Base-by-base conservation (phyloP, 2,113 vertebrate genomes). In the Lucifuga dentata region DNA sequence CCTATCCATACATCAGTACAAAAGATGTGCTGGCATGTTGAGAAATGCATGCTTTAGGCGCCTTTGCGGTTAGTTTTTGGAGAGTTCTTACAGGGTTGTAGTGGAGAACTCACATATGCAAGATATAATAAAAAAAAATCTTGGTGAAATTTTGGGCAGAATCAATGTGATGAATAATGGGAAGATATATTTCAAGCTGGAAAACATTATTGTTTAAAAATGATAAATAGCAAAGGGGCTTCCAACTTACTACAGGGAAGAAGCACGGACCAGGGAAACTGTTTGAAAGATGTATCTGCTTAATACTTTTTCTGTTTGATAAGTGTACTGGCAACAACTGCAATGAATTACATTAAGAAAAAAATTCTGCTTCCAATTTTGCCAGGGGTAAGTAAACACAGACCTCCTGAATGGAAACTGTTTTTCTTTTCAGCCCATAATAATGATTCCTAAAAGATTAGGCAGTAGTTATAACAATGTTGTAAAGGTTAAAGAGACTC, bases 401-500 rank as follows among this genome's bases (percentile, higher is more conserved):
- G 33, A 35, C 33, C 10, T 11, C 60, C 46, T 10, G 50, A 59
- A 57, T 84, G 76, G 71, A 87, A 76, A 73, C 83, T 80, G 81
- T 83, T 88, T 76, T 68, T 35, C 11, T 35, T 35, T 68, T 86
- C 79, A 80, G 29, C 79, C 59, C 56, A 71, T 75, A 77, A 55
- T 19, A 21, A 48, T 62, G 61, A 71, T 80, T 85, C 81, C 75
- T 79, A 86, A 88, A 83, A 76, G 72, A 78, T 61, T 78, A 73
- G 76, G 68, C 80, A 76, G 60, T 80, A 68, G 65, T 83, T 81
- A 73, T 52, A 8, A 35, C 33, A 35, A 35, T 35, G 33, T 35
- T 11, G 11, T 11, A 60, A 62, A 89, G 80, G 80, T 90, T 83
- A 80, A 87, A 81, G 81, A 71, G 75, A 83, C 51, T 39, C n/a